Base-by-base conservation (phyloP, 2,797 vertebrate genomes). In the Eulemur rubriventer region DNA sequence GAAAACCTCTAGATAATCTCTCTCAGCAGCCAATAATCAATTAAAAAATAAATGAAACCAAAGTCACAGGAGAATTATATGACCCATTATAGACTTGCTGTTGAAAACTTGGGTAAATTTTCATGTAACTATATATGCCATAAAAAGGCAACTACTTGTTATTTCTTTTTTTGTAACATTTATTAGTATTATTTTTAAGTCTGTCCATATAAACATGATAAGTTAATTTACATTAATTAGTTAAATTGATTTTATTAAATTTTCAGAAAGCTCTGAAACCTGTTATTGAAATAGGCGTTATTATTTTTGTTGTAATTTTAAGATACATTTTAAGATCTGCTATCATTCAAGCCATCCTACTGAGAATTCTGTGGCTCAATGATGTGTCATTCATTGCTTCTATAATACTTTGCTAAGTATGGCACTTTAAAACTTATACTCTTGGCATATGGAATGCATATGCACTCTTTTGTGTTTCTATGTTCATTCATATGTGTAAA, bases 191-290 rank as follows among this genome's bases (percentile, higher is more conserved):
- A 26, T 70, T 92, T 88, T 76, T 93, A 52, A 57, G 14, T 85
- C 24, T 83, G n/a, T 57, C 17, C 20, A 72, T 52, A 26, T 69
- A 84, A 85, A 30, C 28, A 3, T 91, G 63, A 2, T 48, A 43
- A 84, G 30, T 84, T 92, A 90, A 90, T 70, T 70, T 43, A 55
- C 30, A 63, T 78, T 93, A 63, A 48, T 28, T 28, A 89, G 7
- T 83, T 86, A 79, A 9, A 28, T 91, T 89, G n/a, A 73, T 85
- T 92, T 83, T 92, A 69, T 78, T 83, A 84, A 81, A 48, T 85
- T 69, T 97, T 81, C 16, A 84, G 95, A 85, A 90, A 86, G 16
- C 46, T 85, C 67, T 69, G 20, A 95, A 79, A 59, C 3, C n/a
- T 79, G 7, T 84, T 95, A 46, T 69, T 78, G 65, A 82, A 72